Evolutionary conservation across 2,888 invertebrate genomes (phyloP), one percentile per base, ranked within the genome.

Genomic region (Sinopyrophorus schimmeli): DNA sequence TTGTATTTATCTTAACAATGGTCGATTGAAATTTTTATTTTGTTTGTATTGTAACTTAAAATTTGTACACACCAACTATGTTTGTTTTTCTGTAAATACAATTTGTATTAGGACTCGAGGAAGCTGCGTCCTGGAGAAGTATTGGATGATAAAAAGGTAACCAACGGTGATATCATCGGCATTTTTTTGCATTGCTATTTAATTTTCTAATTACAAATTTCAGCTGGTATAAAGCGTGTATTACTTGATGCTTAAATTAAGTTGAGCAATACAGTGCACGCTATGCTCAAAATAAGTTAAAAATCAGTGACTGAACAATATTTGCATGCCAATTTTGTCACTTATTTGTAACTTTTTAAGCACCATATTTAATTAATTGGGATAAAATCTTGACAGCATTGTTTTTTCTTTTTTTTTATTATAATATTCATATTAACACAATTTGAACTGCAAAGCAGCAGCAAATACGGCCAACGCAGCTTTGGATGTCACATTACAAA

Each of bases 121-220:
- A 89, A 91, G 85, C 89, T 92, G 77, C 90, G 92, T 70, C 92
- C 92, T 68, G 92, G 92, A 76, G 92, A 92, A 84, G 88, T 93
- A 76, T 77, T 90, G 80, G 90, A 90, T 79, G 92, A 92, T 76
- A 89, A 87, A 83, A 89, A 91, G 92, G 92, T 93, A 89, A 89
- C 76, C 60, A 38, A 58, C 46, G 50, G 39, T 31, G 49, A 42
- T 46, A 35, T 51, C 47, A 41, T 38, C 53, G 47, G 48, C 37
- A 48, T 53, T 53, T 46, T 55, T 49, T 53, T 53, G 55, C 54
- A 57, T 52, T 52, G 54, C 51, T 57, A 53, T 55, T 49, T 48
- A 48, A 48, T 41, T 20, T 40, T 43, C 53, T 58, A 57, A 58
- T 64, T 65, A n/a, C 55, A 63, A 53, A 47, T 59, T 59, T 61